phyloP scores from a whole-genome alignment of 2,113 vertebrate species.

The Megaceryle torquata region DNA sequence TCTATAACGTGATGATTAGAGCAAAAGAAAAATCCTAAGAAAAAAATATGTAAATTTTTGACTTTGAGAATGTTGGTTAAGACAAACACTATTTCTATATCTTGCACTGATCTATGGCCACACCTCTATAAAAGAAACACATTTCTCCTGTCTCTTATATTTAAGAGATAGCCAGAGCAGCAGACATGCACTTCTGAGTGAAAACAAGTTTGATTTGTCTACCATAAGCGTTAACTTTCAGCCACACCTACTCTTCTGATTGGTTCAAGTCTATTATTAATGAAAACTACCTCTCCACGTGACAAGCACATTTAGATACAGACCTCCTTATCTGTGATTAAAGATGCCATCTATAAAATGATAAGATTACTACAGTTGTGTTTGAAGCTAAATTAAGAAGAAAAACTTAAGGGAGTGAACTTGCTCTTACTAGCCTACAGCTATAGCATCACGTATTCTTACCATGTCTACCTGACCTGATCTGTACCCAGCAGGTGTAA shows the following conservation, averaged over 20 bases:
- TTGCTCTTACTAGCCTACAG: neutral
- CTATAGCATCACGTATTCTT: neutral
- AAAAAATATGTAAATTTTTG: neutral
- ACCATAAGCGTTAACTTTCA: neutral
- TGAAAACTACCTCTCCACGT: neutral
- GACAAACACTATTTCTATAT: neutral
- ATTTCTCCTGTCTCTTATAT: neutral
- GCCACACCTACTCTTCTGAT: neutral
- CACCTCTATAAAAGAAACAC: neutral
- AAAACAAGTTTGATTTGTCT: constrained; percentile 24
- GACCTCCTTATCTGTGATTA: neutral
- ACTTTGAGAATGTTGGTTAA: neutral
- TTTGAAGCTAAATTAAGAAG: constrained; percentile 7
- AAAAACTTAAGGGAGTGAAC: neutral
- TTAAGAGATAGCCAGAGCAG: neutral
- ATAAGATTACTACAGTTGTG: neutral
- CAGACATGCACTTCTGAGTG: neutral
- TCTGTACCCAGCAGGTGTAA: neutral
- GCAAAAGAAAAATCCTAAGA: neutral
- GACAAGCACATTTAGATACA: neutral
- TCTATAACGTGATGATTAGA: neutral
- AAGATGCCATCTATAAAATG: neutral
- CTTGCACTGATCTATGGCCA: neutral
- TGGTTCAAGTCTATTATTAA: neutral
- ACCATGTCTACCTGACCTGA: neutral